phyloP scores from a whole-genome alignment of 1,140 invertebrate species.

The Dreissena rostriformis region DNA sequence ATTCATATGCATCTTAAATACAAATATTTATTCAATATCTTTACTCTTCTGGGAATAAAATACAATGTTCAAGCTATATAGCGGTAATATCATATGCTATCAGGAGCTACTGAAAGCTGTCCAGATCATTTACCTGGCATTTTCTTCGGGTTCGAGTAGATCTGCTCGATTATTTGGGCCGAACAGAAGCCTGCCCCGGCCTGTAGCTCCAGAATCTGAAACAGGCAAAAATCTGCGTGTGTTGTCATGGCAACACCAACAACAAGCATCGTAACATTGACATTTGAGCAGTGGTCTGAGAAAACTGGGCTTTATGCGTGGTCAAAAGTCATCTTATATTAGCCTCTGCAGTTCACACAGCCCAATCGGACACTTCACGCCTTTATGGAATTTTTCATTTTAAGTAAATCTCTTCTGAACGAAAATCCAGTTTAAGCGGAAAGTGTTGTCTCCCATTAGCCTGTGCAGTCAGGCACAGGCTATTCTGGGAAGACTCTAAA shows the following conservation, averaged over 20 bases:
- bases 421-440: too few species aligned
- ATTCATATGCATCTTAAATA: background rate
- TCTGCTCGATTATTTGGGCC: slow-evolving; percentile 96
- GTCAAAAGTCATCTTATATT: background rate
- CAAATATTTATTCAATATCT: background rate
- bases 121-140: slow-evolving; percentile 82
- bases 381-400: too few species aligned
- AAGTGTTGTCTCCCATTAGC: too few species aligned
- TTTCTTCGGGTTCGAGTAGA: slow-evolving; percentile 88
- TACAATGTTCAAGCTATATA: background rate
- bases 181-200: slow-evolving; percentile 99
- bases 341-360: background rate
- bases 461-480: too few species aligned
- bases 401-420: too few species aligned
- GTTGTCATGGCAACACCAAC: background rate
- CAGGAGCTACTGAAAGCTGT: background rate
- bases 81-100: background rate
- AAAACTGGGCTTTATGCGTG: background rate
- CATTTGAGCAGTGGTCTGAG: too few species aligned
- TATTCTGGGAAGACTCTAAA: too few species aligned
- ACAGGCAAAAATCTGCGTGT: background rate
- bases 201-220: slow-evolving; percentile 97
- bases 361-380: background rate
- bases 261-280: background rate
- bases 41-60: background rate